Base-by-base conservation (phyloP, 2,888 invertebrate species). In the Nephrocerus scutellatus region DNA sequence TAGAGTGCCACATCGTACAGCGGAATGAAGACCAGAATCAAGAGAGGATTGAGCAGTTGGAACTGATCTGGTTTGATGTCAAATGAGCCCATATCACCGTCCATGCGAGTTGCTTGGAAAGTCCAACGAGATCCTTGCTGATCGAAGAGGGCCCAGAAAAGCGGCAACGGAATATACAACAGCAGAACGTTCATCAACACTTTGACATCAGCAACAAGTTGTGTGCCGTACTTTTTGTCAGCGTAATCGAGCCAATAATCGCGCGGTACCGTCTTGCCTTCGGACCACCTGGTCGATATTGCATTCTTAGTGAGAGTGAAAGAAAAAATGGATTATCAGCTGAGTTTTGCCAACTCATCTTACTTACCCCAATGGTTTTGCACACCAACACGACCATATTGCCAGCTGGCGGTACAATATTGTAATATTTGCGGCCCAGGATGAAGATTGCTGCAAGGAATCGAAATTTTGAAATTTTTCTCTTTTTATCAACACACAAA, bases 111-210 rank as follows among this genome's bases (percentile, higher is more conserved):
- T 0, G 92, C 93, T 73, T 92, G 92, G 67, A 92, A 82, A 0
- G 90, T 89, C 92, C 92, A 93, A 43, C 87, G 75, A 0, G 90
- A 90, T 14, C 88, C 91, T 76, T 85, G 85, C 63, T 96, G 96
- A 68, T 96, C 95, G 63, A 84, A 85, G 6, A 96, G 72, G 0
- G 95, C 84, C 92, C 93, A 96, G 70, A 93, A 96, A 18, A 95
- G 71, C 0, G 92, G 92, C 30, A 92, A 63, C 0, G 95, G 93
- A 6, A 90, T 64, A 59, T 86, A 93, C 24, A 93, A 71, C 37
- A 81, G 73, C 15, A 92, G 67, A 3, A 93, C 79, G 19, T 79
- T 77, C 24, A 91, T 63, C 1, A 87, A 72, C n/a, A 77, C 75
- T 66, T 85, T 88, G 4, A 89, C 78, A 52, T 93, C 91, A 4